Evolutionary conservation across 2,797 vertebrate species (phyloP).

Genomic region (Paratrypauchen microcephalus): DNA sequence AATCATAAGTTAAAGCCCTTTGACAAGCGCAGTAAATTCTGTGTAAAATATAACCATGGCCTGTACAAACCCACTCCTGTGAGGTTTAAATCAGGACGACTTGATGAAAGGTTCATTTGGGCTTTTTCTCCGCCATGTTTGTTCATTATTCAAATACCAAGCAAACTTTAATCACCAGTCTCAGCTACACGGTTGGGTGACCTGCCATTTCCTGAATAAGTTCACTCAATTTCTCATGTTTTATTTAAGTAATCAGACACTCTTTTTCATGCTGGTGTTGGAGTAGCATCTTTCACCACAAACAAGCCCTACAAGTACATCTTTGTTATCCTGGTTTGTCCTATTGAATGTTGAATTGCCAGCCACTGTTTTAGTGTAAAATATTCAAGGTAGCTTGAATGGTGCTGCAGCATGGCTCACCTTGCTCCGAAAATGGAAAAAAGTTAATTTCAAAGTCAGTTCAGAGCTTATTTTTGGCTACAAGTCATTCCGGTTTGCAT

Average conservation of each 20-base stretch:
- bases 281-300: slow-evolving; percentile 64
- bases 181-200: slow-evolving; percentile 60
- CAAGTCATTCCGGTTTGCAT: neutral
- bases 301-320: slow-evolving; percentile 56
- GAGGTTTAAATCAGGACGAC: slow-evolving; percentile 61
- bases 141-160: slow-evolving; percentile 85
- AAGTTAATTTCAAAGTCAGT: slow-evolving; percentile 4
- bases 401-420: neutral
- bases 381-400: slow-evolving; percentile 34
- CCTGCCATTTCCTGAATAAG: slow-evolving; percentile 68
- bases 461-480: neutral
- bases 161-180: slow-evolving; percentile 80
- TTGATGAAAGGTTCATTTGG: slow-evolving; percentile 80
- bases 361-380: slow-evolving; percentile 16
- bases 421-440: neutral
- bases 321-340: slow-evolving; percentile 41
- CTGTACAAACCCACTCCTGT: slow-evolving; percentile 39
- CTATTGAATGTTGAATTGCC: slow-evolving; percentile 10
- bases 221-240: slow-evolving; percentile 81
- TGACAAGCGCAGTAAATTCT: slow-evolving; percentile 23
- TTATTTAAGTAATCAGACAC: slow-evolving; percentile 82
- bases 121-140: slow-evolving; percentile 76
- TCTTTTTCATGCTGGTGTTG: slow-evolving; percentile 61
- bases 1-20: slow-evolving; percentile 21
- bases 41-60: slow-evolving; percentile 50